Conservation (phyloP, 1,140 invertebrate species). For the Pseudomyrmex gracilis region DNA sequence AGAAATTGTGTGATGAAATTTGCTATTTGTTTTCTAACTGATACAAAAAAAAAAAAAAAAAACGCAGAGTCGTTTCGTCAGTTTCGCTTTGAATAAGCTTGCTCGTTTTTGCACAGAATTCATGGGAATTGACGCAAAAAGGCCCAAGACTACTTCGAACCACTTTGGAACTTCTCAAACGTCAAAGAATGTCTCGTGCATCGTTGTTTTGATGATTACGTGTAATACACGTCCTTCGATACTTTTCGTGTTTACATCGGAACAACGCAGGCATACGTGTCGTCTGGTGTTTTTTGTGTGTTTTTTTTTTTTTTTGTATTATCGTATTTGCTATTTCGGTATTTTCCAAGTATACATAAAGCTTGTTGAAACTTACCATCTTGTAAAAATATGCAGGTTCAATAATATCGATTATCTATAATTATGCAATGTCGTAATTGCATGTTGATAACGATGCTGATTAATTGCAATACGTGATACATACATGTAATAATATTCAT, state of each 20-base stretch:
- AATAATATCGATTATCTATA: neutral
- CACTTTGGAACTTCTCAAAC: neutral
- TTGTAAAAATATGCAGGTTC: constrained; percentile 4
- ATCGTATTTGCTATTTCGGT: neutral
- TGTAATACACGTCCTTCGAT: constrained; percentile 68
- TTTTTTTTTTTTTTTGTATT: constrained; percentile 1
- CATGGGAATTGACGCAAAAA: constrained; percentile 10
- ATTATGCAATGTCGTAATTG: neutral
- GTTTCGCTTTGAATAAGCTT: neutral
- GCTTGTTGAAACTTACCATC: neutral
- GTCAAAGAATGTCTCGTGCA: constrained; percentile 48
- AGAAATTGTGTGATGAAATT: no score
- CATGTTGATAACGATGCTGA: no score
- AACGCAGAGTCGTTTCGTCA: neutral
- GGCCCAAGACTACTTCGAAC: constrained; percentile 7
- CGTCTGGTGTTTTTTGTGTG: neutral
- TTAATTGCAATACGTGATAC: no score
- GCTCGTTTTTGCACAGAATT: constrained; percentile 28
- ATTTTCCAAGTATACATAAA: neutral
- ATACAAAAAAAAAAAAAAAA: no score
- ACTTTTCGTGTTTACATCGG: constrained; percentile 65
- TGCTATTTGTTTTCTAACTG: no score
- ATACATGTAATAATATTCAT: no score
- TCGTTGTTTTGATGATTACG: constrained; percentile 51
- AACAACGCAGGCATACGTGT: neutral